Evolutionary conservation across 1,140 invertebrate species (phyloP), one percentile per base, ranked within the genome.

Genomic region (Dendrolimus punctatus): DNA sequence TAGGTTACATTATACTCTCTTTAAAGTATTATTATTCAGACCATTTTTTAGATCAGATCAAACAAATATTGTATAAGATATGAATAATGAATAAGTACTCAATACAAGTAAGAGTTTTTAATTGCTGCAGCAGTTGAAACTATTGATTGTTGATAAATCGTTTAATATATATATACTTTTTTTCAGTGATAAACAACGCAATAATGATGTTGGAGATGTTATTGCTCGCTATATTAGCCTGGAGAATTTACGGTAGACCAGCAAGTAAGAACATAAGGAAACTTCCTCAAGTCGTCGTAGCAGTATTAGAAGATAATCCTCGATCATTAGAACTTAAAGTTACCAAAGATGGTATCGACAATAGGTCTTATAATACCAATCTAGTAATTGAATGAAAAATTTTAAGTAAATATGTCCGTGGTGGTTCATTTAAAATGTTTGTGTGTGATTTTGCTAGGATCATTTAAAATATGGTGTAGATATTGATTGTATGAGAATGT

Each of bases 141-240:
- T 23, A 23, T 3, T 2, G 23, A 23, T 23, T 23, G 23, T 23
- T 23, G 3, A 23, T 23, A 23, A 23, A 23, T 23, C 23, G 23
- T 23, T 23, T 23, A 23, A 23, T 23, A 23, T 3, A 23, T 53
- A 45, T 8, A 41, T 46, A 41, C 66, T 58, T 58, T 59, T 55
- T 90, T 89, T 38, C 83, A 91, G 90, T 91, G 62, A 82, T 91
- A 42, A 88, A 91, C 68, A 91, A 91, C 61, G 81, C 84, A 0
- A 57, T 89, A 6, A 90, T 90, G 80, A 69, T 91, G n/a, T 51
- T 86, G 49, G 90, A 91, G 72, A 91, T 91, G 90, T 71, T 91
- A 5, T 50, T 91, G 1, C 71, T 92, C 4, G 85, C 85, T 8
- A 64, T 87, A n/a, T 80, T 88, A 66, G 90, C 91, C 0, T 81